phyloP scores from a whole-genome alignment of 2,888 invertebrate genomes.

The Synanthedon tipuliformis region DNA sequence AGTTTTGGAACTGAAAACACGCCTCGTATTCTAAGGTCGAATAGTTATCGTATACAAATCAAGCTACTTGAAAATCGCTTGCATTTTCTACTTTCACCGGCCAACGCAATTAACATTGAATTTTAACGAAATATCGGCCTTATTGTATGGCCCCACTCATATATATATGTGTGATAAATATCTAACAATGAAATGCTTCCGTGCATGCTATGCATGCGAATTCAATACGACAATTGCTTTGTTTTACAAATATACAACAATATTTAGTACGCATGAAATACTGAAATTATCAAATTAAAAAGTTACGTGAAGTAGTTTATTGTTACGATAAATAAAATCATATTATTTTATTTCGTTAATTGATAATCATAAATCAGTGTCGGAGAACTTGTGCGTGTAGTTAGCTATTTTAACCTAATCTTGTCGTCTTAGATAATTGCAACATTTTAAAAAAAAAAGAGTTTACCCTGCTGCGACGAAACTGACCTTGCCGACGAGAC shows the following conservation, averaged over 20 bases:
- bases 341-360: too few species aligned
- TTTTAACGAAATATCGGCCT: slow-evolving; percentile 8
- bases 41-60: background rate
- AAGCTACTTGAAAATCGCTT: background rate
- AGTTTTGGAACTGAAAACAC: background rate
- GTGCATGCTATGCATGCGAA: background rate
- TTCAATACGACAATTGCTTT: too few species aligned
- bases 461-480: slow-evolving; percentile 1
- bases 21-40: background rate
- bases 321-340: background rate
- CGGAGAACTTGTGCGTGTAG: too few species aligned
- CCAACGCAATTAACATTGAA: slow-evolving; percentile 1
- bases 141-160: background rate
- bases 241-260: too few species aligned
- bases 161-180: background rate
- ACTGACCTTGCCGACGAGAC: slow-evolving; percentile 61
- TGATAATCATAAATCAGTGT: too few species aligned
- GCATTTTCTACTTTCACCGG: background rate
- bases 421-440: too few species aligned
- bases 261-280: too few species aligned
- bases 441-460: too few species aligned
- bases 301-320: too few species aligned
- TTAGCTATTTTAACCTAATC: too few species aligned
- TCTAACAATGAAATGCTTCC: background rate
- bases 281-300: too few species aligned